Conservation (phyloP, 2,888 invertebrate species). For the Eremobia ochroleuca region DNA sequence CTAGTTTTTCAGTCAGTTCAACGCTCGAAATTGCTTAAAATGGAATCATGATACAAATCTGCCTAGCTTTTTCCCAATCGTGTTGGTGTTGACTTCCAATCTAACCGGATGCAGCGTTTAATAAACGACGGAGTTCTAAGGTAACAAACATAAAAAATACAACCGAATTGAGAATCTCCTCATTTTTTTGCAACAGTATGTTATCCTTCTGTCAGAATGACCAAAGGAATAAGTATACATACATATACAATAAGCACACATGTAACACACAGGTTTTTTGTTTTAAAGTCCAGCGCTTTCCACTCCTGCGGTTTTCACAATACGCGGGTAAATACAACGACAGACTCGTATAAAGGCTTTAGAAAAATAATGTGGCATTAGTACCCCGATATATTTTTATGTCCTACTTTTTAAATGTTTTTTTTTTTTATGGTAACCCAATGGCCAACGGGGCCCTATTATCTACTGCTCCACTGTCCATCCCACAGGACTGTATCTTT, state of each 20-base stretch:
- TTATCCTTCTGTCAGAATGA: background rate
- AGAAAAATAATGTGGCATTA: conserved; percentile 24
- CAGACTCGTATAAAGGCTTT: conserved; percentile 8
- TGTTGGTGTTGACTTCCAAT: background rate
- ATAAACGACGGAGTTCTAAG: no score
- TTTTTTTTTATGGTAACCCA: background rate
- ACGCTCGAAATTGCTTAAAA: background rate
- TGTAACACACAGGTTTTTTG: conserved; percentile 24
- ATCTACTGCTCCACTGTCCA: background rate
- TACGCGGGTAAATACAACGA: background rate
- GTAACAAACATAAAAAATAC: no score
- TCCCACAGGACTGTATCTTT: background rate
- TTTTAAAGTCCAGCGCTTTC: conserved; percentile 14
- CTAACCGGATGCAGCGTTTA: no score
- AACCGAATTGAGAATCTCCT: no score
- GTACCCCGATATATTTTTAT: background rate
- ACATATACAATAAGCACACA: no score
- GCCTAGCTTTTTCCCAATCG: background rate
- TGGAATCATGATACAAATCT: no score
- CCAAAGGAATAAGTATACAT: conserved; percentile 13
- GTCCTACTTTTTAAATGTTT: background rate
- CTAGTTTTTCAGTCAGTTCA: background rate
- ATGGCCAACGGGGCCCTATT: background rate
- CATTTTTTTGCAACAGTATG: background rate
- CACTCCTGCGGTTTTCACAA: conserved; percentile 36